Conservation (phyloP, 2,797 vertebrate species). For the Neosilurus hyrtlii region DNA sequence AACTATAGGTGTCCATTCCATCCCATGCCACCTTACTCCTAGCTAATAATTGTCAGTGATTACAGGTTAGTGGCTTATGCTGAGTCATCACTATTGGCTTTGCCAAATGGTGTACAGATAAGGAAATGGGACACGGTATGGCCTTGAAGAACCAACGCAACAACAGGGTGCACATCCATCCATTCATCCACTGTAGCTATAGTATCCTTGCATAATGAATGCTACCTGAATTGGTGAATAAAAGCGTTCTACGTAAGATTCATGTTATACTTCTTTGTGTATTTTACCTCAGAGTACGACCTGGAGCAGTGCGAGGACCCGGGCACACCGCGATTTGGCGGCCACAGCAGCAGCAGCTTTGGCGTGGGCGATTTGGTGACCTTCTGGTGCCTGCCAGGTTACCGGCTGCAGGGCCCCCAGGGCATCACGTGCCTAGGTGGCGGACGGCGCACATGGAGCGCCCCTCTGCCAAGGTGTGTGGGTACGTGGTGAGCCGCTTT, state of each 20-base stretch:
- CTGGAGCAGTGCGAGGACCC: conserved; percentile 95
- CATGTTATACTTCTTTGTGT: not conserved
- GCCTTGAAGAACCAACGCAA: not conserved
- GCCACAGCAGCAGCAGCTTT: conserved; percentile 82
- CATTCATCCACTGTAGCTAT: not conserved
- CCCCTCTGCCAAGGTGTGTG: conserved; percentile 99
- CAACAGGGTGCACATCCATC: not conserved
- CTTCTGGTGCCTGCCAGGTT: conserved; percentile 88
- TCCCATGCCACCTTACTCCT: not conserved
- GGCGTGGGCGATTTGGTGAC: conserved; percentile 86
- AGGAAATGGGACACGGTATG: not conserved
- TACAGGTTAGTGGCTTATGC: not conserved
- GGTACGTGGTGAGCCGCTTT: conserved; percentile 99
- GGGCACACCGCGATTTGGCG: conserved; percentile 84
- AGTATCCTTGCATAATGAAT: not conserved
- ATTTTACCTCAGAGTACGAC: conserved; percentile 81
- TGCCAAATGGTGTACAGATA: not conserved
- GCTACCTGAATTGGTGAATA: not conserved
- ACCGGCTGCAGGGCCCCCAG: conserved; percentile 87
- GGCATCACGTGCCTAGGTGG: conserved; percentile 93
- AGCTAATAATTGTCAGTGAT: not conserved
- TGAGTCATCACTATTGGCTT: not conserved
- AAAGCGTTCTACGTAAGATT: too few relatives aligned
- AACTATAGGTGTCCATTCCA: not conserved
- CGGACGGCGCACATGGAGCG: conserved; percentile 95